Conservation (phyloP, 2,888 invertebrate species). For the Brachylomia viminalis region DNA sequence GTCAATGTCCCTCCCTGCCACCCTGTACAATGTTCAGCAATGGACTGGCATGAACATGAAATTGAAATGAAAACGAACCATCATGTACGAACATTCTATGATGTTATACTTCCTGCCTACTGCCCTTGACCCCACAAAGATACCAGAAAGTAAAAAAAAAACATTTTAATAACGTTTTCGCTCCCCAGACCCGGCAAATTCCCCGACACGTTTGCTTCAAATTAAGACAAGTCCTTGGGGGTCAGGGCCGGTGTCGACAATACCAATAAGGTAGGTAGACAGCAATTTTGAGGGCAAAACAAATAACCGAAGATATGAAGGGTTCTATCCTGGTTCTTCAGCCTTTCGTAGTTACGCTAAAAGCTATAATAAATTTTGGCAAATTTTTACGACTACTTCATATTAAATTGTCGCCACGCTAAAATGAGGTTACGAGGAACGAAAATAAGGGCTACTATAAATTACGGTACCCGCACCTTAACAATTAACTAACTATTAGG, state of each 20-base stretch:
- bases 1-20: too few relatives aligned
- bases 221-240: slow-evolving; percentile 47
- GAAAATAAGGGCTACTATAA: slow-evolving; percentile 27
- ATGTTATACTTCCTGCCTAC: too few relatives aligned
- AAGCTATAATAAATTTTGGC: slow-evolving; percentile 24
- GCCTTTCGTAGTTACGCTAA: slow-evolving; percentile 13
- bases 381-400: slow-evolving; percentile 21
- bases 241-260: slow-evolving; percentile 3
- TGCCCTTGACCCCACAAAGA: not conserved
- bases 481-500: slow-evolving; percentile 1
- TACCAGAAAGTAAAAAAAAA: slow-evolving; percentile 14
- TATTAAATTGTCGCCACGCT: slow-evolving; percentile 28
- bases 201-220: slow-evolving; percentile 40
- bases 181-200: slow-evolving; percentile 27
- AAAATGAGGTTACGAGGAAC: slow-evolving; percentile 11
- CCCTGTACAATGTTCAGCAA: too few relatives aligned
- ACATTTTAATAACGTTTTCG: slow-evolving; percentile 31
- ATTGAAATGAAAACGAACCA: too few relatives aligned
- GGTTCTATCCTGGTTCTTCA: not conserved
- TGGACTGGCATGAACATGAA: too few relatives aligned
- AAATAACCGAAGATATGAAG: slow-evolving; percentile 54
- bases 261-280: slow-evolving; percentile 20
- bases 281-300: slow-evolving; percentile 47
- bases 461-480: not conserved
- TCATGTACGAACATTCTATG: not conserved